Evolutionary conservation across 2,113 vertebrate genomes (phyloP).

Genomic region (Mastomys coucha): DNA sequence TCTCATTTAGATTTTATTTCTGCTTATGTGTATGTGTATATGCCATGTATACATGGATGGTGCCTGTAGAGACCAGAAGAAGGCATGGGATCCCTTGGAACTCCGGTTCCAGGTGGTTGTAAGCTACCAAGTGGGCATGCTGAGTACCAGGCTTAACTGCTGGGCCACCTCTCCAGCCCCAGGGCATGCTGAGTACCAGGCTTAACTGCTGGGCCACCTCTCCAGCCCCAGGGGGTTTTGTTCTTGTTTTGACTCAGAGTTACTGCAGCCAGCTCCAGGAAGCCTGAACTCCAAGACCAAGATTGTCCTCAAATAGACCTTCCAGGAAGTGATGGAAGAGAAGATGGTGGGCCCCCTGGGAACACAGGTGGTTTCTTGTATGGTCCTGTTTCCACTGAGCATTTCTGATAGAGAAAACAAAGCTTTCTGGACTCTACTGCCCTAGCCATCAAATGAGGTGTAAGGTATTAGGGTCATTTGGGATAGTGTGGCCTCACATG

Average conservation of each 20-base stretch:
- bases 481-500: not conserved
- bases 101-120: not conserved
- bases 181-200: not conserved
- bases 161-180: not conserved
- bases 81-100: not conserved
- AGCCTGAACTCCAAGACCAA: not conserved
- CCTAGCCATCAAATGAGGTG: not conserved
- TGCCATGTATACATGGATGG: not conserved
- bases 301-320: not conserved
- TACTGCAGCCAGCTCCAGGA: not conserved
- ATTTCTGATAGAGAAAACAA: not conserved
- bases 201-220: not conserved
- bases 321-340: not conserved
- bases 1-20: not conserved
- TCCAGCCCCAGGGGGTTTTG: not conserved
- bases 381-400: not conserved
- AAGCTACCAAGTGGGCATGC: not conserved
- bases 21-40: not conserved
- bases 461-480: no score
- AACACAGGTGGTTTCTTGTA: not conserved
- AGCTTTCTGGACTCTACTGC: rapidly evolving
- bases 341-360: not conserved
- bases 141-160: not conserved
- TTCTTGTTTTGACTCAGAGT: not conserved
- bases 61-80: not conserved